Evolutionary conservation across 2,797 vertebrate genomes (phyloP).

Genomic region (Alosa sapidissima): DNA sequence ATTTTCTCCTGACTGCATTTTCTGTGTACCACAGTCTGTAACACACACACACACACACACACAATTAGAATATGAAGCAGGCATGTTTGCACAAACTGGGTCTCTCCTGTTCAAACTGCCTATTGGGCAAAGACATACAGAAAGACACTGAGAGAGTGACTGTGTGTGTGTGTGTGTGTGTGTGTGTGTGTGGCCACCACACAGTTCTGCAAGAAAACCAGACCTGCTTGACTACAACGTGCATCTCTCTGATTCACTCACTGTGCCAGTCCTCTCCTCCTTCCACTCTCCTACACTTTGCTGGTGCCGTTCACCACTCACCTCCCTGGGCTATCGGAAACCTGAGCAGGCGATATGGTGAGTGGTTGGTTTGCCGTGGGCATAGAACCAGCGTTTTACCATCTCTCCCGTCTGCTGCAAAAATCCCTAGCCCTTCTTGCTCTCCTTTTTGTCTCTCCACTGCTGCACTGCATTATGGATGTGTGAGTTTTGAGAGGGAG

Average conservation of each 20-base stretch:
- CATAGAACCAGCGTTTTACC: not conserved
- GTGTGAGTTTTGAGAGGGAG: not conserved
- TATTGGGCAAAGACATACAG: not conserved
- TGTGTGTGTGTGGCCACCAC: not conserved
- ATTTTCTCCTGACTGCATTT: conserved; percentile 19
- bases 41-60: not conserved
- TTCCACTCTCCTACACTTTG: too few relatives aligned
- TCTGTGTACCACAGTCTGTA: not conserved
- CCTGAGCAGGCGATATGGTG: not conserved
- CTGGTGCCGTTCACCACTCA: not conserved
- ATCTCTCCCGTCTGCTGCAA: conserved; percentile 7
- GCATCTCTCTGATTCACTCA: not conserved
- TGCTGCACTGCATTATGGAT: not conserved
- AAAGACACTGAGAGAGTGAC: not conserved
- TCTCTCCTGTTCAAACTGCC: not conserved
- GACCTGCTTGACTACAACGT: not conserved
- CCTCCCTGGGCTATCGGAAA: not conserved
- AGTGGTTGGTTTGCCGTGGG: not conserved
- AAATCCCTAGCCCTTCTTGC: not conserved
- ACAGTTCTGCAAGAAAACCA: not conserved
- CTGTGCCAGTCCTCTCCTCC: not conserved
- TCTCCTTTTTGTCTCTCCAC: not conserved
- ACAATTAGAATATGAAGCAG: conserved; percentile 18
- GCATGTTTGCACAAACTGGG: conserved; percentile 12
- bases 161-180: not conserved